These are phyloP conservation scores for Phylloscopus whistleri DNA, from an alignment of 2,113 vertebrate species.

Conservation along the genomic window DNA sequence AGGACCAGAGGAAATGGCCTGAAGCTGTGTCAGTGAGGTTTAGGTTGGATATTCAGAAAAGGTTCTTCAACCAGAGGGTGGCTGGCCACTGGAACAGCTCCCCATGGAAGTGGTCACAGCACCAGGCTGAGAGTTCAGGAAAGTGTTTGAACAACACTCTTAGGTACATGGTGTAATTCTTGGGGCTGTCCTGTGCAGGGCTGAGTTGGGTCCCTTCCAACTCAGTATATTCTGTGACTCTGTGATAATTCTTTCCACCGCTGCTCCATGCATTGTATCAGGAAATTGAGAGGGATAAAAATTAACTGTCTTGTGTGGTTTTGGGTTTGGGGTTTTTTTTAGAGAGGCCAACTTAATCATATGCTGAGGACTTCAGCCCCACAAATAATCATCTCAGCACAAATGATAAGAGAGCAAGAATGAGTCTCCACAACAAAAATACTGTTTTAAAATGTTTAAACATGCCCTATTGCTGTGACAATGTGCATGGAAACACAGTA, in stretches of 20 bases:
- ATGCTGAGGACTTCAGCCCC: background rate
- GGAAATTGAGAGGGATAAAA: background rate
- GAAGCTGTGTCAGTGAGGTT: background rate
- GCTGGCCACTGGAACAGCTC: fast-evolving
- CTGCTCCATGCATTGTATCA: background rate
- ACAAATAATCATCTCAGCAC: background rate
- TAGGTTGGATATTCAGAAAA: fast-evolving
- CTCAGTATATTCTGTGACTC: background rate
- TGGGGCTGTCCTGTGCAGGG: background rate
- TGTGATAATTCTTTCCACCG: background rate
- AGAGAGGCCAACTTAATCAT: background rate
- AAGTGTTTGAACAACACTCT: background rate
- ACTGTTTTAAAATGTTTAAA: background rate
- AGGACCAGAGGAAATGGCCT: fast-evolving
- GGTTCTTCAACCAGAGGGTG: background rate
- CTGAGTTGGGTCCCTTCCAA: background rate
- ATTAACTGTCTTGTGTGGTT: background rate
- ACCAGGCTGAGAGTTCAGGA: background rate
- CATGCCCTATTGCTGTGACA: background rate
- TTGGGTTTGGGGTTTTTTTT: fast-evolving
- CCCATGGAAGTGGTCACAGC: background rate
- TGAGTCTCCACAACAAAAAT: background rate
- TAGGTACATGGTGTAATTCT: background rate
- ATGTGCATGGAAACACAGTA: background rate
- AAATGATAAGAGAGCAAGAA: background rate